Conservation (phyloP, 1,140 invertebrate species). For the Oryctes rhinoceros region DNA sequence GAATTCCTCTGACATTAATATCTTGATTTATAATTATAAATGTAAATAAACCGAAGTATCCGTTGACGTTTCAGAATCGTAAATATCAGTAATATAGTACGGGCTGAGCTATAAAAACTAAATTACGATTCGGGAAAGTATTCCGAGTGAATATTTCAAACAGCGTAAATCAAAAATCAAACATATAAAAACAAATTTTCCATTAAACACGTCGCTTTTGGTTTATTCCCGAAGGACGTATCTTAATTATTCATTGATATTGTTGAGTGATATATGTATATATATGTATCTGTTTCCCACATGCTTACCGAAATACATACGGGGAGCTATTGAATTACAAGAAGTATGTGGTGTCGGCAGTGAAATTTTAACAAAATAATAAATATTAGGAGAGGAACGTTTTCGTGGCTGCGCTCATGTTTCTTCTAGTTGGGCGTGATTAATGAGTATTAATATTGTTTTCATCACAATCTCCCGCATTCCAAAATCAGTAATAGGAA, state of each 20-base stretch:
- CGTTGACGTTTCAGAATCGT: neutral
- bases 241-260: constrained; percentile 33
- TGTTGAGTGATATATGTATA: constrained; percentile 30
- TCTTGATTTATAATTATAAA: constrained; percentile 26
- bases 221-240: neutral
- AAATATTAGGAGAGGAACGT: neutral
- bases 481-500: constrained; percentile 30
- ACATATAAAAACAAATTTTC: constrained; percentile 30
- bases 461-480: neutral
- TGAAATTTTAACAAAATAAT: constrained; percentile 29
- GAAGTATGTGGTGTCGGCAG: constrained; percentile 18
- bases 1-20: neutral
- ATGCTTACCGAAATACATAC: constrained; percentile 21
- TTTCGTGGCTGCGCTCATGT: neutral
- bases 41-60: constrained; percentile 11
- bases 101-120: neutral
- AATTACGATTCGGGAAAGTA: neutral
- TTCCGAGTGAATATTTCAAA: constrained; percentile 7
- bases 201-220: constrained; percentile 11
- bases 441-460: constrained; percentile 22
- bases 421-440: constrained; percentile 25
- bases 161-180: constrained; percentile 28
- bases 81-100: constrained; percentile 26
- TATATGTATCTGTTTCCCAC: constrained; percentile 27
- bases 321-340: constrained; percentile 14